Conservation (phyloP, 2,113 vertebrate species). For the Brachyhypopomus gauderio region DNA sequence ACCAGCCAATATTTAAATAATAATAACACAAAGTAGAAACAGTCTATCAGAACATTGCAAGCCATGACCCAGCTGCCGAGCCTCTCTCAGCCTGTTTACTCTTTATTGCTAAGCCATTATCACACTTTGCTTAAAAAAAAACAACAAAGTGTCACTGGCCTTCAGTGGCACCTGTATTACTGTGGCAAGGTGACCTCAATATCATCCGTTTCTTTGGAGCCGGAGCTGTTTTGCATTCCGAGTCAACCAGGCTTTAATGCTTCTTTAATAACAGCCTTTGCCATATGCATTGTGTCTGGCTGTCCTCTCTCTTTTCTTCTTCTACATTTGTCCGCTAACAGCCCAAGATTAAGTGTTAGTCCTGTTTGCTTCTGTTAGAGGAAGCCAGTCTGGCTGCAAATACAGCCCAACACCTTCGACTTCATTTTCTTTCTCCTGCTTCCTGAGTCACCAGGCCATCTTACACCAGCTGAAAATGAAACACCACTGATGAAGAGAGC, state of each 20-base stretch:
- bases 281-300: constrained; percentile 21
- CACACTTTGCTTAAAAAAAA: not conserved
- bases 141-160: constrained; percentile 18
- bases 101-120: constrained; percentile 37
- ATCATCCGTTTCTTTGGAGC: not conserved
- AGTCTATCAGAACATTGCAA: constrained; percentile 55
- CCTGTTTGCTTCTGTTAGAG: not conserved
- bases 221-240: constrained; percentile 34
- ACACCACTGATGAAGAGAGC: constrained; percentile 69
- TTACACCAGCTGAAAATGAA: constrained; percentile 70
- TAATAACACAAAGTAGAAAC: constrained; percentile 64
- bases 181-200: not conserved
- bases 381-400: constrained; percentile 20
- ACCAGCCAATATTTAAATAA: constrained; percentile 65
- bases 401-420: constrained; percentile 43
- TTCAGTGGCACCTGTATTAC: not conserved
- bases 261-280: constrained; percentile 37
- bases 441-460: constrained; percentile 39
- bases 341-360: constrained; percentile 12
- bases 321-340: constrained; percentile 18
- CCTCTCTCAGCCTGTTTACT: constrained; percentile 36
- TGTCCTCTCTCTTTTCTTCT: not conserved
- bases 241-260: constrained; percentile 39
- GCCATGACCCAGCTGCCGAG: constrained; percentile 49
- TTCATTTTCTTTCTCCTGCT: constrained; percentile 44